phyloP scores from a whole-genome alignment of 2,113 vertebrate species.

The Stictonetta naevosa region DNA sequence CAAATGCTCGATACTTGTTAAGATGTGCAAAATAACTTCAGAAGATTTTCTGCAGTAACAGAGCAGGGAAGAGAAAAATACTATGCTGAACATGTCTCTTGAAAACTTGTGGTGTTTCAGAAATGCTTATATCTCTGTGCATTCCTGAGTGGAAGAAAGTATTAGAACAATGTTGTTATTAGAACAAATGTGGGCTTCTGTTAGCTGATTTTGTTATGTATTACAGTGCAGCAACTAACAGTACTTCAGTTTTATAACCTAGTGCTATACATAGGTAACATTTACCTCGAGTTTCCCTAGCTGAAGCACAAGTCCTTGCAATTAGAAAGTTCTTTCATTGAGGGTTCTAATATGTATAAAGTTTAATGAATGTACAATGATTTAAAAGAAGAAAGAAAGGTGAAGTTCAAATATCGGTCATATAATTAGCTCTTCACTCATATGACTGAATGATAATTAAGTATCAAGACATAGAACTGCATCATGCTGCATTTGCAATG shows the following conservation, averaged over 20 bases:
- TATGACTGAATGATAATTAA: not conserved
- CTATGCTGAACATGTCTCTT: not conserved
- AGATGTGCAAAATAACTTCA: not conserved
- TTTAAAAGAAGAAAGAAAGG: not conserved
- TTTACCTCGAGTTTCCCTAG: not conserved
- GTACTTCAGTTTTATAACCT: not conserved
- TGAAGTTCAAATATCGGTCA: not conserved
- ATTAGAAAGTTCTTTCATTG: not conserved
- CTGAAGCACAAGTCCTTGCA: not conserved
- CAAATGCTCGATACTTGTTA: not conserved
- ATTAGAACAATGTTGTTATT: not conserved
- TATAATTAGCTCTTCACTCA: not conserved
- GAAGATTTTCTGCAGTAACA: not conserved
- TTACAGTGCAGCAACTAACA: not conserved
- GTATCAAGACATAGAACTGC: not conserved
- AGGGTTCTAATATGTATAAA: not conserved
- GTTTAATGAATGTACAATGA: not conserved
- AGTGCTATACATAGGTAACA: not conserved
- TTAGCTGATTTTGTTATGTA: fast-evolving
- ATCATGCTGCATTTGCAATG: not conserved
- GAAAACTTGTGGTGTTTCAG: not conserved
- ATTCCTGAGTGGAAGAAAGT: not conserved
- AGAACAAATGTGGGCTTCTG: not conserved
- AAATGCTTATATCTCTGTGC: not conserved
- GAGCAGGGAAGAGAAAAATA: not conserved